A percentile compares a stretch with the other conserved stretches of the same genome.
These are phyloP conservation scores for Hirundo rustica DNA, from an alignment of 2,797 vertebrate genomes.

Conservation along the genomic window DNA sequence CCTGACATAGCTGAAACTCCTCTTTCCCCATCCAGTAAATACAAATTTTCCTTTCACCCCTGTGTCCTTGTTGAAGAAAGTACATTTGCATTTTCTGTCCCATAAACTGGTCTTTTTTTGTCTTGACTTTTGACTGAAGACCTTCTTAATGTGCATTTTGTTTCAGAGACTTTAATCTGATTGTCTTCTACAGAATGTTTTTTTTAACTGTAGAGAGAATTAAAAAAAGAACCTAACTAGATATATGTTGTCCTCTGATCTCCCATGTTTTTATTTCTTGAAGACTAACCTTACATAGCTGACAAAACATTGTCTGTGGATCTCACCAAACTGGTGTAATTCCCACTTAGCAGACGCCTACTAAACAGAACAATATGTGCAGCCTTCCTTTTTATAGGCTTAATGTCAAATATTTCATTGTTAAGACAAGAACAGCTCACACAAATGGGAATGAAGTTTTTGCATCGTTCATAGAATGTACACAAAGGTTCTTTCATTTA, in stretches of 20 bases:
- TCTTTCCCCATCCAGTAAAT: background rate
- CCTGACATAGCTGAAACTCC: background rate
- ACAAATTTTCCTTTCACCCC: background rate
- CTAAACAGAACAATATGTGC: background rate
- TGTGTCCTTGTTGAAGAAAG: background rate
- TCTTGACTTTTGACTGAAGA: constrained; percentile 5
- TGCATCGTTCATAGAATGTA: background rate
- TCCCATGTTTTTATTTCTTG: background rate
- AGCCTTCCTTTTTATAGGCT: background rate
- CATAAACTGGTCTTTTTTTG: background rate
- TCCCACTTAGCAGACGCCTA: background rate
- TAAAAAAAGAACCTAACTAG: background rate
- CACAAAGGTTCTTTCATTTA: background rate
- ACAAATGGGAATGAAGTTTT: background rate
- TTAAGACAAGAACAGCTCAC: background rate
- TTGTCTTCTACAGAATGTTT: background rate
- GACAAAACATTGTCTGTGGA: background rate
- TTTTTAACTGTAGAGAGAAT: background rate
- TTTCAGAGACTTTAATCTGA: background rate
- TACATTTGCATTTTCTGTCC: background rate
- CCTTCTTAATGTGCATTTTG: background rate
- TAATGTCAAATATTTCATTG: background rate
- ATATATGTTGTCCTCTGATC: background rate
- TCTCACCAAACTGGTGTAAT: background rate
- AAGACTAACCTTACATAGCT: background rate